Base-by-base conservation (phyloP, 2,113 vertebrate species). In the Cnemophilus loriae region DNA sequence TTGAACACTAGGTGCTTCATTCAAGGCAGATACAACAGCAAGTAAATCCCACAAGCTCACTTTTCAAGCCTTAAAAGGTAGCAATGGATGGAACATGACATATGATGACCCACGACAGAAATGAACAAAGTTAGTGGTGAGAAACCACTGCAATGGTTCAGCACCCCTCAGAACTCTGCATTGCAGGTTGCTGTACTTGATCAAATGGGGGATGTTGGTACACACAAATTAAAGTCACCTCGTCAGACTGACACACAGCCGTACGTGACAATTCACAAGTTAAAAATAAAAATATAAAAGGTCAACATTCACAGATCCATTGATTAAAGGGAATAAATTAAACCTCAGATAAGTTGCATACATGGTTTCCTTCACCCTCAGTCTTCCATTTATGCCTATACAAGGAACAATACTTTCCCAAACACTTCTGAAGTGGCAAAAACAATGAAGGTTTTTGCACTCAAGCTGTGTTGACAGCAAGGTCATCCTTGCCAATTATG, bases 321-420 rank as follows among this genome's bases (percentile, higher is more conserved):
- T 81, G 93, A 83, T 95, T 96, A 91, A 91, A 95, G 87, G 97
- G 96, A 98, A 98, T 98, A 98, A 98, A 98, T 98, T 98, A 98
- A 98, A 94, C 94, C 90, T 95, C 65, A 94, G 94, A 6, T 63
- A 89, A 90, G 88, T 92, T 95, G 90, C 93, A 95, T 91, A 93
- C 57, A 37, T 6, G 4, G 70, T 90, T 96, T 87, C 81, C 96
- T 93, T 97, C 96, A 93, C 84, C 86, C 84, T 97, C 90, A 95
- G 91, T 96, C 93, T 96, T 92, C 93, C 91, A 96, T 95, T 97
- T 95, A 93, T 33, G 96, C 90, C 95, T 93, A 88, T 68, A 96
- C 93, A 92, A 56, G 79, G 89, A 89, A 94, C 95, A 97, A 92
- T 91, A 98, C 97, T 97, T 97, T 83, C 84, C 89, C 94, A 97